Evolutionary conservation across 2,888 invertebrate genomes (phyloP).

Genomic region (Leptogaster cylindrica): DNA sequence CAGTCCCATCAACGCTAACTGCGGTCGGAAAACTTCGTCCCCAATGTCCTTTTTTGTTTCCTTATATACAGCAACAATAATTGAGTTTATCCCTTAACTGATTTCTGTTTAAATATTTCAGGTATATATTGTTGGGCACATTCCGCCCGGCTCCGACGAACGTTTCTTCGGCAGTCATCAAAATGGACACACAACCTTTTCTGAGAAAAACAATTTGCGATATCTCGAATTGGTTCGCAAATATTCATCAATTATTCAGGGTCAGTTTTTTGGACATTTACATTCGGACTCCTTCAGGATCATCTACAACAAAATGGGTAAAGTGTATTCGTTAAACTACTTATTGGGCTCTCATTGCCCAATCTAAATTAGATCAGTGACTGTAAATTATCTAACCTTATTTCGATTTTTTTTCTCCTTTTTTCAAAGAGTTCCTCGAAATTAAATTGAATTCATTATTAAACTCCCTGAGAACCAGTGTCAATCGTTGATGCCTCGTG

Average conservation of each 20-base stretch:
- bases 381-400: too few species aligned
- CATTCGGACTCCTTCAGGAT: slow-evolving; percentile 91
- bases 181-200: slow-evolving; percentile 68
- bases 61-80: slow-evolving; percentile 35
- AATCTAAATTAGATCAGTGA: background rate
- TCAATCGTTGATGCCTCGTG: too few species aligned
- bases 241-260: slow-evolving; percentile 81
- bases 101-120: slow-evolving; percentile 60
- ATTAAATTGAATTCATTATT: too few species aligned
- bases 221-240: slow-evolving; percentile 78
- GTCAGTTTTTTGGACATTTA: slow-evolving; percentile 91
- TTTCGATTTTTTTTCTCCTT: too few species aligned
- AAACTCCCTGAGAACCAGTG: too few species aligned
- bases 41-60: background rate
- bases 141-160: slow-evolving; percentile 87
- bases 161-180: slow-evolving; percentile 71
- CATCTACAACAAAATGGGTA: slow-evolving; percentile 80
- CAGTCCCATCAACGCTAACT: background rate
- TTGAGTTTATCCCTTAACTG: slow-evolving; percentile 46
- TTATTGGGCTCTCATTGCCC: slow-evolving; percentile 38
- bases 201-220: slow-evolving; percentile 76
- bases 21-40: slow-evolving; percentile 8
- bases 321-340: slow-evolving; percentile 51
- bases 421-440: too few species aligned
- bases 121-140: slow-evolving; percentile 91